Conservation (phyloP, 2,888 invertebrate species). For the Trichopoda pennipes region DNA sequence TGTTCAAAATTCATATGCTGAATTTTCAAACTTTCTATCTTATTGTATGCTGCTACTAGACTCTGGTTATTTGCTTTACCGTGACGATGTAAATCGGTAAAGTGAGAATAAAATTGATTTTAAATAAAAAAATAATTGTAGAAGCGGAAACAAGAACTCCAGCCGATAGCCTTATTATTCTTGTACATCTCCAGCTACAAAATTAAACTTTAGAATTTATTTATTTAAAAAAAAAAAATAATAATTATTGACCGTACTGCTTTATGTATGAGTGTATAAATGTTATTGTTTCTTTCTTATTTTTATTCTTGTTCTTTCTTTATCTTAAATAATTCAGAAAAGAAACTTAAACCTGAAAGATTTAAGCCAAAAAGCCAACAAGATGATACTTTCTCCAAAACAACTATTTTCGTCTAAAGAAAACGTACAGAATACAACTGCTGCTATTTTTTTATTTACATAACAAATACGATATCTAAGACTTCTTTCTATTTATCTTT, state of each 20-base stretch:
- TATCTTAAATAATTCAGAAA: neutral
- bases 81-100: too few species aligned
- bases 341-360: constrained; percentile 32
- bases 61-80: too few species aligned
- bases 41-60: too few species aligned
- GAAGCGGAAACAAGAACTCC: too few species aligned
- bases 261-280: neutral
- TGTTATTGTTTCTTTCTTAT: neutral
- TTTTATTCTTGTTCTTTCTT: neutral
- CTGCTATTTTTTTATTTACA: neutral
- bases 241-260: neutral
- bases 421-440: neutral
- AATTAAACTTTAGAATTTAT: too few species aligned
- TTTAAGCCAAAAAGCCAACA: constrained; percentile 58
- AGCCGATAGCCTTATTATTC: too few species aligned
- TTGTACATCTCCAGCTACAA: too few species aligned
- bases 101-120: too few species aligned
- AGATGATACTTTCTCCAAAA: constrained; percentile 32
- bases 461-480: constrained; percentile 13
- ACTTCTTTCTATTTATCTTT: neutral
- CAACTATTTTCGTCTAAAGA: neutral
- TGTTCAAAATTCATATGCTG: too few species aligned
- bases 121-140: too few species aligned
- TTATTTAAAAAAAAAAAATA: too few species aligned
- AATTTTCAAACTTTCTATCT: too few species aligned